Base-by-base conservation (phyloP, 2,113 vertebrate species). In the Coregonus clupeaformis region DNA sequence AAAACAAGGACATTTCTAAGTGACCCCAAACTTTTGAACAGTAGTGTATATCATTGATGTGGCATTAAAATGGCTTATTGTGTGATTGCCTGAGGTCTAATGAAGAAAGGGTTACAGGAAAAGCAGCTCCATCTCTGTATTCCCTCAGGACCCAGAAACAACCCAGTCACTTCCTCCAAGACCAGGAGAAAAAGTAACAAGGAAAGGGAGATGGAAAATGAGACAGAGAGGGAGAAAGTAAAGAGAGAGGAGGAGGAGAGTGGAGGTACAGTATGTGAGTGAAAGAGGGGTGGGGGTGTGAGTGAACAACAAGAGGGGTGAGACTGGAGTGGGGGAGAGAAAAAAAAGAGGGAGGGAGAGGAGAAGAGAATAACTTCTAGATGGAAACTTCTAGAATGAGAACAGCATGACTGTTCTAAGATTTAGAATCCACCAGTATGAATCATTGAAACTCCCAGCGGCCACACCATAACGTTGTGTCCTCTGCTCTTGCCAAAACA, bases 21-120 rank as follows among this genome's bases (percentile, higher is more conserved):
- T n/a, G n/a, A n/a, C n/a, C n/a, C n/a, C n/a, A n/a, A n/a, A n/a
- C n/a, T n/a, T n/a, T n/a, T n/a, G n/a, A n/a, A n/a, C n/a, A n/a
- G n/a, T n/a, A n/a, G n/a, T n/a, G 27, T 27, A 6, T 3, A 32
- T 7, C 25, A 80, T 32, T 79, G 69, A 52, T 60, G 72, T 45
- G 70, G 27, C 25, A 13, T 42, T 3, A 74, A 73, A 74, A 68
- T 42, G 18, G 77, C 71, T 77, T n/a, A 16, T 70, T 30, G 60
- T 32, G 60, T 59, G 42, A 36, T 18, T 13, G 30, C 57, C 76
- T 71, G 75, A 69, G 60, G 73, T 79, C 63, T 57, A 80, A 82
- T 74, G 59, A 78, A 83, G 87, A 89, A 92, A 85, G 87, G 84
- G 89, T 89, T 89, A 92, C 90, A 94, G 93, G 89, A 93, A 92